A percentile compares a stretch with the other conserved stretches of the same genome.
These are phyloP conservation scores for Equus quagga DNA, from an alignment of 2,113 vertebrate genomes.

Conservation along the genomic window DNA sequence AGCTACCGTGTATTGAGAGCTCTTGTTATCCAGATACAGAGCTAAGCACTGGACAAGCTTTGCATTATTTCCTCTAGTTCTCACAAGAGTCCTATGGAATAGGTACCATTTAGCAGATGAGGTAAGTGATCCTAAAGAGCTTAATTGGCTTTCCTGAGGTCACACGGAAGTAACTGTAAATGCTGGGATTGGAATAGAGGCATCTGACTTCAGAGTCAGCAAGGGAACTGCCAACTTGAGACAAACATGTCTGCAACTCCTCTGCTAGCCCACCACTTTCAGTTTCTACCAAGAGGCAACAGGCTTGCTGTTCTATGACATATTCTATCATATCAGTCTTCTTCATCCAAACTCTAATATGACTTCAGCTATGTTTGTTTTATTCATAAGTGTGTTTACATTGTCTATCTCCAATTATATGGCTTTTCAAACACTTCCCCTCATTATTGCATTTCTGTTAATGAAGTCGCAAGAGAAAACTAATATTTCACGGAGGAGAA, in stretches of 20 bases:
- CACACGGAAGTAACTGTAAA: not conserved
- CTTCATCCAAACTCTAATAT: not conserved
- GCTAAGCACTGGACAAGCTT: constrained; percentile 8
- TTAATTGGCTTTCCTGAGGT: not conserved
- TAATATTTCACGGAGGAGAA: not conserved
- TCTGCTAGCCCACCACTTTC: not conserved
- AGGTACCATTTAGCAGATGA: not conserved
- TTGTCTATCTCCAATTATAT: constrained; percentile 1
- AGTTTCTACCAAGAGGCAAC: not conserved
- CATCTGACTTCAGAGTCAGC: not conserved
- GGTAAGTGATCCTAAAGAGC: not conserved
- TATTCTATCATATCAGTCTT: not conserved
- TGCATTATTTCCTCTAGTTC: constrained; percentile 6
- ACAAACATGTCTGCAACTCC: not conserved
- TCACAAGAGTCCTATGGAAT: not conserved
- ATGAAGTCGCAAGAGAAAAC: not conserved
- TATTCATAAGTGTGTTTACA: not conserved
- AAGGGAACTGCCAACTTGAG: not conserved
- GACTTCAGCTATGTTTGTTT: not conserved
- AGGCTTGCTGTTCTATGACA: not conserved
- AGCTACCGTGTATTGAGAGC: not conserved
- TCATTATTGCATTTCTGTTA: constrained; percentile 17
- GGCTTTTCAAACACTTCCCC: not conserved
- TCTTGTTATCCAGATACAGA: not conserved
- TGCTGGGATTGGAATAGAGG: not conserved